These are phyloP conservation scores for Cheilosia variabilis DNA, from an alignment of 2,888 invertebrate species.

Conservation along the genomic window DNA sequence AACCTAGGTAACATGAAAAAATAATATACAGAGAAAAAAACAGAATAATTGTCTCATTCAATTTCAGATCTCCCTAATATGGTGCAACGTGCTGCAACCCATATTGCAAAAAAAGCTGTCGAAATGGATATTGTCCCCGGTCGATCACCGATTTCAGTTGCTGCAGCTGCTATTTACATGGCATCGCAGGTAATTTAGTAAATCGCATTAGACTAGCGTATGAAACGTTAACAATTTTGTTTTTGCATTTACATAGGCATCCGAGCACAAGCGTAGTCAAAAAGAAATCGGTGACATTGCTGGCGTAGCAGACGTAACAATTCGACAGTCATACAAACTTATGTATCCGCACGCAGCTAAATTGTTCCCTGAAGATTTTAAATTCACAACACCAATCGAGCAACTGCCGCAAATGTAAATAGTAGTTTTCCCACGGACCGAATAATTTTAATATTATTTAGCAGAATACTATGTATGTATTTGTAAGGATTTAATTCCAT, in stretches of 20 bases:
- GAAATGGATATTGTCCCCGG: slow-evolving; percentile 99
- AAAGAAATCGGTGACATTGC: slow-evolving; percentile 99
- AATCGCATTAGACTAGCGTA: not conserved
- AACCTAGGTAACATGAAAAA: slow-evolving; percentile 87
- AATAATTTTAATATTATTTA: slow-evolving; percentile 49
- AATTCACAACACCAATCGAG: slow-evolving; percentile 97
- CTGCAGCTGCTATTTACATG: slow-evolving; percentile 99
- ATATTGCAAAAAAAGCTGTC: slow-evolving; percentile 98
- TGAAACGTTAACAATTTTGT: not conserved
- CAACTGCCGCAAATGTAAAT: slow-evolving; percentile 93
- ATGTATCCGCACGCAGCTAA: slow-evolving; percentile 97
- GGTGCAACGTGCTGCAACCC: slow-evolving; percentile 96
- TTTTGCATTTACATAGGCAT: slow-evolving; percentile 86
- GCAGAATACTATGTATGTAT: slow-evolving; percentile 49
- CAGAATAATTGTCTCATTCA: not conserved
- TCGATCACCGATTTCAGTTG: slow-evolving; percentile 98
- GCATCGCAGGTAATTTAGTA: slow-evolving; percentile 91
- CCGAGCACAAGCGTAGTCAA: slow-evolving; percentile 97
- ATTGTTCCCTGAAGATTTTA: slow-evolving; percentile 98
- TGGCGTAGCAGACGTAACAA: slow-evolving; percentile 99
- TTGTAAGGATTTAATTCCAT: slow-evolving; percentile 47
- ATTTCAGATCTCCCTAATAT: slow-evolving; percentile 88
- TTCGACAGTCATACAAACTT: slow-evolving; percentile 97
- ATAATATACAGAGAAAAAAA: not conserved
- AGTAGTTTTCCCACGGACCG: slow-evolving; percentile 23